Conservation (phyloP, 1,140 invertebrate genomes). For the Brachionus calyciflorus region DNA sequence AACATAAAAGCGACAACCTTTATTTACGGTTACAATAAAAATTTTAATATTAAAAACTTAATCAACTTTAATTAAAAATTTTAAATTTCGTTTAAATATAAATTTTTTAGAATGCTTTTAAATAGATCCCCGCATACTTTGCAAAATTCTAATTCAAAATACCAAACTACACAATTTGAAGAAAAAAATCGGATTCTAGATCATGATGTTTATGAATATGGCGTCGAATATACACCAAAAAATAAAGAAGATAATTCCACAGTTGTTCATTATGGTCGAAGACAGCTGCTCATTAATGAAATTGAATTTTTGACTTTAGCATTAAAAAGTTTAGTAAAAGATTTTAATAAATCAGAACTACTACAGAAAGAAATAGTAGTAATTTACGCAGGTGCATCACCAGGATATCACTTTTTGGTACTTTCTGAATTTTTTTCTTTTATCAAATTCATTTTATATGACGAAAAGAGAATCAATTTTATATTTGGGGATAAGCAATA, state of each 20-base stretch:
- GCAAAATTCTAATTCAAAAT: conserved; percentile 4
- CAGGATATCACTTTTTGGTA: not conserved
- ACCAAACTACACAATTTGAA: not conserved
- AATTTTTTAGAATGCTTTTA: too few relatives aligned
- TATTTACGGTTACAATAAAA: too few relatives aligned
- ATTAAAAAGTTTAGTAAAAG: not conserved
- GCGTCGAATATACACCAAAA: not conserved
- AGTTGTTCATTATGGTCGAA: conserved; percentile 3
- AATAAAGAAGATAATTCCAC: not conserved
- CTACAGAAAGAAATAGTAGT: not conserved
- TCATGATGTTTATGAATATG: not conserved
- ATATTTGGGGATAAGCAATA: not conserved
- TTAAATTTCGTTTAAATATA: too few relatives aligned
- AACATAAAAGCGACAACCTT: too few relatives aligned
- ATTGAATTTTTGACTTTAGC: conserved; percentile 26
- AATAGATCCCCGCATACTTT: not conserved
- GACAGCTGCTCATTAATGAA: not conserved
- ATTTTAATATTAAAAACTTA: too few relatives aligned
- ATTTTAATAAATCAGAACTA: too few relatives aligned
- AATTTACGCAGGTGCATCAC: not conserved
- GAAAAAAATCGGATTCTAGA: not conserved
- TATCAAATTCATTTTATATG: conserved; percentile 8
- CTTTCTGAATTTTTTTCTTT: not conserved
- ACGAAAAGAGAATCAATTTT: not conserved
- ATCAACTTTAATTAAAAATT: too few relatives aligned